phyloP scores from a whole-genome alignment of 1,140 invertebrate genomes.

The Propsilocerus akamusi region DNA sequence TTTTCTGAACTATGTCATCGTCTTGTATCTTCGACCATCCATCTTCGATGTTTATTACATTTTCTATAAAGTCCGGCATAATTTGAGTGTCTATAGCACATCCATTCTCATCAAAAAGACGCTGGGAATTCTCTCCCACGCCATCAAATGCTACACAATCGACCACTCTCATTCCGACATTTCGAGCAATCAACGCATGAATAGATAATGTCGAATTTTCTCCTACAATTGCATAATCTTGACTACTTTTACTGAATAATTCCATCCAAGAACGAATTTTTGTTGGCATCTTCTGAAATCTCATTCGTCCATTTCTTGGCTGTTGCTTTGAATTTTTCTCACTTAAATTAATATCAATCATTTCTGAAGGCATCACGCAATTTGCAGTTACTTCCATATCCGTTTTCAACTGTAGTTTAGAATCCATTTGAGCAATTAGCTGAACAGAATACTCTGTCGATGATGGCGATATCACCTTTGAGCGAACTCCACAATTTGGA shows the following conservation, averaged over 20 bases:
- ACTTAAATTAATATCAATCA: constrained; percentile 19
- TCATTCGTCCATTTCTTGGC: constrained; percentile 22
- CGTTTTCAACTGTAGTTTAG: constrained; percentile 42
- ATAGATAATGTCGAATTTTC: constrained; percentile 45
- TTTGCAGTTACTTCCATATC: constrained; percentile 40
- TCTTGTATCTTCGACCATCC: constrained; percentile 23
- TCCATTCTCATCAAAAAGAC: constrained; percentile 43
- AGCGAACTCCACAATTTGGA: constrained; percentile 43
- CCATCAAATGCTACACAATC: constrained; percentile 58
- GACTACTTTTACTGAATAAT: constrained; percentile 27
- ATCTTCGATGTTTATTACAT: constrained; percentile 13
- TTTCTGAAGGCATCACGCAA: constrained; percentile 24
- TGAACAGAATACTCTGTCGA: constrained; percentile 37
- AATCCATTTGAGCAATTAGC: constrained; percentile 49
- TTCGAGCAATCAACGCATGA: constrained; percentile 45
- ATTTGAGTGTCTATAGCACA: constrained; percentile 50
- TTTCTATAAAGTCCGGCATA: background rate
- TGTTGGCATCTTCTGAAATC: constrained; percentile 8
- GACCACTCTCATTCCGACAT: constrained; percentile 45
- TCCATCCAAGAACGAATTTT: constrained; percentile 46
- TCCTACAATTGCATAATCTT: constrained; percentile 42
- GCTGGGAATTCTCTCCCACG: constrained; percentile 44
- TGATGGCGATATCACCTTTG: constrained; percentile 24
- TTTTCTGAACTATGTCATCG: constrained; percentile 22
- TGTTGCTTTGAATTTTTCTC: background rate